phyloP scores from a whole-genome alignment of 2,797 vertebrate species.

The Enteromius treurensis region DNA sequence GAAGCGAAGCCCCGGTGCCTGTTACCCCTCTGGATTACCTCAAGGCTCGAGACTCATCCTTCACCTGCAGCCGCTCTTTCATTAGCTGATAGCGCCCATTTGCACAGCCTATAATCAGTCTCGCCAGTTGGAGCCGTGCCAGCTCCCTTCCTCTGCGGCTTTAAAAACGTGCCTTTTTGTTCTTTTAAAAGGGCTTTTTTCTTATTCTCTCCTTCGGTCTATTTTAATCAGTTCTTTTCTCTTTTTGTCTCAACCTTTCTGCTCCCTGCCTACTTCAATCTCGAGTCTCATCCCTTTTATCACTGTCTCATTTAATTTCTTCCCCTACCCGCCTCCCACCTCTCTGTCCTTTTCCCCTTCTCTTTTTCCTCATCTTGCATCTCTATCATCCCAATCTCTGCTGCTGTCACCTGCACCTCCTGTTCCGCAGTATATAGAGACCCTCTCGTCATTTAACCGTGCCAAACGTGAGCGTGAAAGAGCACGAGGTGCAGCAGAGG shows the following conservation, averaged over 20 bases:
- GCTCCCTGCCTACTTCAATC: slow-evolving; percentile 34
- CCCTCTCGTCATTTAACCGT: slow-evolving; percentile 43
- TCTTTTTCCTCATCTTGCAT: slow-evolving; percentile 17
- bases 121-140: slow-evolving; percentile 77
- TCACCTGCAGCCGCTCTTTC: slow-evolving; percentile 72
- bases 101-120: slow-evolving; percentile 77
- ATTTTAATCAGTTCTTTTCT: slow-evolving; percentile 22
- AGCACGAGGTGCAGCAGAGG: slow-evolving; percentile 20
- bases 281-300: slow-evolving; percentile 37
- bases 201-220: slow-evolving; percentile 21
- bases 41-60: slow-evolving; percentile 60
- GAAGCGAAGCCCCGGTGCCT: slow-evolving; percentile 2
- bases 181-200: slow-evolving; percentile 29
- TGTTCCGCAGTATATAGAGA: slow-evolving; percentile 15
- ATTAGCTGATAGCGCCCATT: slow-evolving; percentile 73
- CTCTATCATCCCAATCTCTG: slow-evolving; percentile 4
- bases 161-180: slow-evolving; percentile 54
- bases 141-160: slow-evolving; percentile 65
- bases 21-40: slow-evolving; percentile 47
- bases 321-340: slow-evolving; percentile 4
- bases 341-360: slow-evolving; percentile 10
- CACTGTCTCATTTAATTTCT: slow-evolving; percentile 38
- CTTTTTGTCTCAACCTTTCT: slow-evolving; percentile 19
- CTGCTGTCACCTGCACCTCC: background rate
- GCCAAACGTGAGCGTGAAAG: slow-evolving; percentile 36